These are phyloP conservation scores for Puma concolor DNA, from an alignment of 2,113 vertebrate genomes.

Conservation along the genomic window DNA sequence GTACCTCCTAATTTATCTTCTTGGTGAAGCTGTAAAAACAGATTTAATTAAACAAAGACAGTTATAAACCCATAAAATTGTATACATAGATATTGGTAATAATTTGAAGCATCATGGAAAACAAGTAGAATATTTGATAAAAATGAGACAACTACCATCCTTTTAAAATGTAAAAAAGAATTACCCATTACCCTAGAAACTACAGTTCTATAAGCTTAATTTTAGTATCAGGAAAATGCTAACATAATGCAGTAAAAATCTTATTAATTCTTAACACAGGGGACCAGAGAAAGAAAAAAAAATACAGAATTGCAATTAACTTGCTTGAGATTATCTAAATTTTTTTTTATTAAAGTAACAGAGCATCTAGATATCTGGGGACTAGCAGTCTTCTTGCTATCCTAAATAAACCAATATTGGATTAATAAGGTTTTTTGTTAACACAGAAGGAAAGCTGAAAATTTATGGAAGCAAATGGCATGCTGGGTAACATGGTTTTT, in stretches of 20 bases:
- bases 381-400: conserved; percentile 53
- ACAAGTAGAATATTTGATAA: conserved; percentile 56
- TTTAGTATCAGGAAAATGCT: conserved; percentile 74
- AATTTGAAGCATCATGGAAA: conserved; percentile 54
- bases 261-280: conserved; percentile 80
- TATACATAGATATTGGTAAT: conserved; percentile 43
- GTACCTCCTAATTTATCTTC: conserved; percentile 32
- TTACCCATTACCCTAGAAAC: conserved; percentile 57
- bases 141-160: conserved; percentile 50
- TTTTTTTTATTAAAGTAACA: conserved; percentile 76
- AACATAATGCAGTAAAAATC: conserved; percentile 75
- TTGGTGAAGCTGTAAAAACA: conserved; percentile 48
- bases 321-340: conserved; percentile 76
- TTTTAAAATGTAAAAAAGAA: conserved; percentile 64
- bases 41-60: conserved; percentile 52
- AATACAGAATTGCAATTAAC: conserved; percentile 78
- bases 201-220: conserved; percentile 69
- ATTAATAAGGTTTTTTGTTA: conserved; percentile 72
- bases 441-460: conserved; percentile 52
- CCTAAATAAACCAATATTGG: conserved; percentile 70
- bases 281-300: conserved; percentile 44
- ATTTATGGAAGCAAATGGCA: conserved; percentile 36
- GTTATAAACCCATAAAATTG: conserved; percentile 46
- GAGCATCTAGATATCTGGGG: conserved; percentile 62
- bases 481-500: not conserved